phyloP scores from a whole-genome alignment of 2,113 vertebrate genomes.

The Tretioscincus oriximinensis region DNA sequence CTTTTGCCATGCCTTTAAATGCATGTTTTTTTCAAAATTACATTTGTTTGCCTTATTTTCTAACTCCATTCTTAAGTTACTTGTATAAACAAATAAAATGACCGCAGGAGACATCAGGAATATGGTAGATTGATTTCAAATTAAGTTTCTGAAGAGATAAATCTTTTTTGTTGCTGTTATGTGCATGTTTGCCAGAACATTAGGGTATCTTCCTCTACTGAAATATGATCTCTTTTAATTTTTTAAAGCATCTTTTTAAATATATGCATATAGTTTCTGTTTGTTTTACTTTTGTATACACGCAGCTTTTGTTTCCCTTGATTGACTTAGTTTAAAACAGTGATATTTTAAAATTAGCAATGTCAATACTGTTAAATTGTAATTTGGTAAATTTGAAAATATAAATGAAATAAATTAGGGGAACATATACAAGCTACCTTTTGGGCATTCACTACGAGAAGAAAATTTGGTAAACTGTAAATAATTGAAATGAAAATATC shows the following conservation, averaged over 20 bases:
- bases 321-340: neutral
- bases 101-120: slow-evolving; percentile 33
- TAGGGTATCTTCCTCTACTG: neutral
- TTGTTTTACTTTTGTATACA: neutral
- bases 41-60: neutral
- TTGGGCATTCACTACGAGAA: slow-evolving; percentile 24
- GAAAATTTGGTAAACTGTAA: neutral
- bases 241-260: slow-evolving; percentile 22
- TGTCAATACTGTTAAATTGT: neutral
- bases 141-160: too few relatives aligned
- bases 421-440: neutral
- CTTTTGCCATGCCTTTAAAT: slow-evolving; percentile 49
- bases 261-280: neutral
- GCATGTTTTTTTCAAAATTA: slow-evolving; percentile 4
- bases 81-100: slow-evolving; percentile 29
- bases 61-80: slow-evolving; percentile 11
- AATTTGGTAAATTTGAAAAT: slow-evolving; percentile 7
- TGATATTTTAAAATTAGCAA: slow-evolving; percentile 32
- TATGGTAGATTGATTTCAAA: slow-evolving; percentile 24
- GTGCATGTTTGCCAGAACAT: neutral
- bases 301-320: slow-evolving; percentile 1
- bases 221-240: neutral
- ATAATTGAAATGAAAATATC: neutral
- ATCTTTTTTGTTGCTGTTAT: neutral
- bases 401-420: slow-evolving; percentile 22